Evolutionary conservation across 2,113 vertebrate species (phyloP).

Genomic region (Pelecanus crispus): DNA sequence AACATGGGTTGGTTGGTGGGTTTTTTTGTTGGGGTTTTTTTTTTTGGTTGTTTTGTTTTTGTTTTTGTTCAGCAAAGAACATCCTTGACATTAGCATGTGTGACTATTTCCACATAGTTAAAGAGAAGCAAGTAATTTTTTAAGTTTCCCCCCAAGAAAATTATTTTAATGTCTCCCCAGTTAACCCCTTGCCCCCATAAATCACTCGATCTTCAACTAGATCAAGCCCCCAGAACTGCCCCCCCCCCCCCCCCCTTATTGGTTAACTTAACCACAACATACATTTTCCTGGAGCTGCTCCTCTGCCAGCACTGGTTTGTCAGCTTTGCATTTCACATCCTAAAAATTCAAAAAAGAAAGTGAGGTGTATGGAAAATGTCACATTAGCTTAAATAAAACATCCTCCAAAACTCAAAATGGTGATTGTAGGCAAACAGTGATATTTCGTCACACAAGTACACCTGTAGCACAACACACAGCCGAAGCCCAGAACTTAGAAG

Average conservation of each 20-base stretch:
- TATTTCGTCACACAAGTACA: background rate
- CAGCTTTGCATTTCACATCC: constrained; percentile 39
- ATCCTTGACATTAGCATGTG: background rate
- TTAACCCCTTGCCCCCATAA: background rate
- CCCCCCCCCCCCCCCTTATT: background rate
- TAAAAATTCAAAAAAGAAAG: background rate
- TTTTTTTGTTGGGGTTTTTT: too few species aligned
- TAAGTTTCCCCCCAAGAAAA: background rate
- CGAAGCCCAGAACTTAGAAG: background rate
- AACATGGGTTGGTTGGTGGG: background rate
- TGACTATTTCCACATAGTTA: background rate
- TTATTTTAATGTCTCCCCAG: background rate
- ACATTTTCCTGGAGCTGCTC: constrained; percentile 59
- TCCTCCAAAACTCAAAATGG: background rate
- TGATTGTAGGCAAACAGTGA: background rate
- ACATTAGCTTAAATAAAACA: background rate
- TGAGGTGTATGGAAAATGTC: background rate
- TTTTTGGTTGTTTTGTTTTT: background rate
- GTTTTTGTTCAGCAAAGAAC: background rate
- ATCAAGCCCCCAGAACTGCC: background rate
- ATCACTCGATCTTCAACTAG: background rate
- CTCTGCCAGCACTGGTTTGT: background rate
- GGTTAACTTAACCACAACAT: background rate
- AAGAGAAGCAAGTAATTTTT: background rate
- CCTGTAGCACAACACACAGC: background rate